Evolutionary conservation across 2,113 vertebrate genomes (phyloP), one percentile per base, ranked within the genome.

Genomic region (Chlamydotis undulata): DNA sequence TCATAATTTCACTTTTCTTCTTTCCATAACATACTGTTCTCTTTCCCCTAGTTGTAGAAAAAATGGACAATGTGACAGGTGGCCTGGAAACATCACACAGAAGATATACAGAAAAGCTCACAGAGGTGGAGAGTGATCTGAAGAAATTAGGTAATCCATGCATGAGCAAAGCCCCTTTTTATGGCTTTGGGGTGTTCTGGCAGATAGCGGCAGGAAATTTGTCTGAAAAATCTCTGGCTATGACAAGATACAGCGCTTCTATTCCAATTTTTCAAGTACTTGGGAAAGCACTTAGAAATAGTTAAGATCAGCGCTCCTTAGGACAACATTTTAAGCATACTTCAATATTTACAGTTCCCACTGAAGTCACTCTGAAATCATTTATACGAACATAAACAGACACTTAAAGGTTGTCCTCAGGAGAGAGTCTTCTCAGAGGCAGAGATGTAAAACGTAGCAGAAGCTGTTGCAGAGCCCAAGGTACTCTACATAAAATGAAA

Each of bases 21-120:
- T 85, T 93, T 79, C 45, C 6, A 0, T 98, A 96, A 98, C 60
- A 49, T 25, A 22, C 81, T 94, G 22, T 92, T 97, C 89, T 97
- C 23, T 88, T 96, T 97, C 75, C 97, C 92, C 77, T 96, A 99
- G 99, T 99, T 98, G 99, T 99, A 96, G 99, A 99, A 97, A 99
- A 98, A 98, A 99, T 99, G 96, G 99, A 99, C 97, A 99, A 97
- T 87, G 99, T 99, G 83, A 99, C 99, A 90, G 98, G 98, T 96
- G 99, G 98, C 83, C 98, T 99, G 95, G 98, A 99, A 97, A 98
- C 97, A 0, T 98, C 98, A 90, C 98, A 98, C 84, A 97, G 97
- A 93, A 98, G 97, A 95, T 99, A 99, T 55, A 98, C 98, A 85
- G 98, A 99, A 83, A 99, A 99, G 97, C 99, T 99, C 87, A 98